These are phyloP conservation scores for Alexandromys fortis DNA, from an alignment of 2,113 vertebrate species.

Conservation along the genomic window DNA sequence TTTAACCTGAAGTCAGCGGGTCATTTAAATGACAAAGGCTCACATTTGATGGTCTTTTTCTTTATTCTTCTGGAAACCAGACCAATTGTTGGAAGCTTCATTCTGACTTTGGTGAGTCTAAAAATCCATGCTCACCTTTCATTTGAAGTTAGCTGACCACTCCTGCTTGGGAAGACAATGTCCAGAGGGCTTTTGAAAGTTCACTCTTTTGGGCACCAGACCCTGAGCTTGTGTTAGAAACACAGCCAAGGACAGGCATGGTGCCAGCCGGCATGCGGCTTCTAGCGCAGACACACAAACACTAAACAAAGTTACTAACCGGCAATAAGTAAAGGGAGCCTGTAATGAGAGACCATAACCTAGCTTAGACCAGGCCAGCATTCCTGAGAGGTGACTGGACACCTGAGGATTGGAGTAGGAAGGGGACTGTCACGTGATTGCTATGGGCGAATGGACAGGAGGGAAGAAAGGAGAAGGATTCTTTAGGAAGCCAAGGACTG, in stretches of 20 bases:
- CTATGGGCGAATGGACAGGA: background rate
- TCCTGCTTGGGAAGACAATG: background rate
- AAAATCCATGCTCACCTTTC: background rate
- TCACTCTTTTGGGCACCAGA: background rate
- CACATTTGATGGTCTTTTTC: background rate
- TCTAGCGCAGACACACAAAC: background rate
- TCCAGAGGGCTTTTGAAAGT: background rate
- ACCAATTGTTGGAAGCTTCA: background rate
- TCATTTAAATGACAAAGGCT: background rate
- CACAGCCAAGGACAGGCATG: background rate
- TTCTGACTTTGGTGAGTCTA: background rate
- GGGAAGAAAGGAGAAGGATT: background rate
- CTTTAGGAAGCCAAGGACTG: background rate
- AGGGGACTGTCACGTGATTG: background rate
- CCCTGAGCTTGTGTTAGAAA: background rate
- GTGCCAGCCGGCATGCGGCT: background rate
- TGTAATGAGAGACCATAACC: background rate
- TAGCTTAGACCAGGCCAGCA: too few relatives aligned
- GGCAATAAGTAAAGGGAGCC: background rate
- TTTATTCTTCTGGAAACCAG: constrained; percentile 30
- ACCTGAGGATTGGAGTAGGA: background rate
- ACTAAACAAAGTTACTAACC: background rate
- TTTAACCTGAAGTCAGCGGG: background rate
- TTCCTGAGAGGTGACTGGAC: background rate
- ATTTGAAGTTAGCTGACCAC: background rate